phyloP scores from a whole-genome alignment of 2,888 invertebrate genomes.

The Subacronicta megacephala region DNA sequence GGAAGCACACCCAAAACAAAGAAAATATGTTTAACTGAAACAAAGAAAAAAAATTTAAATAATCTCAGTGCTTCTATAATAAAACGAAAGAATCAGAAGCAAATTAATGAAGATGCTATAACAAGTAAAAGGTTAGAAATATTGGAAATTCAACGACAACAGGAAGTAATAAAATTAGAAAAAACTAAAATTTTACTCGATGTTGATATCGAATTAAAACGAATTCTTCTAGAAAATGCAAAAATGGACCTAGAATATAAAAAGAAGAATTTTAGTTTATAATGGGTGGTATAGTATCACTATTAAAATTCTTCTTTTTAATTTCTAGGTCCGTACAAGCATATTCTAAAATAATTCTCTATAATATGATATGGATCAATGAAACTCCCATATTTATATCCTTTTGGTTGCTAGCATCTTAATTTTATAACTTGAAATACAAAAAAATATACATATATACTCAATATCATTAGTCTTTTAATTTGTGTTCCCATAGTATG shows the following conservation, averaged over 20 bases:
- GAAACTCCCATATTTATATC: too few relatives aligned
- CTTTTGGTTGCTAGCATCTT: too few relatives aligned
- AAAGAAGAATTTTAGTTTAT: slow-evolving; percentile 4
- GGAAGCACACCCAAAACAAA: neutral
- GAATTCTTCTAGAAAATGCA: slow-evolving; percentile 7
- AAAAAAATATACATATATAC: too few relatives aligned
- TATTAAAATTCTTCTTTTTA: too few relatives aligned
- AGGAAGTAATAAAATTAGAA: neutral
- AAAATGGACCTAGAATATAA: slow-evolving; percentile 4
- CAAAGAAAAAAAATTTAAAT: neutral
- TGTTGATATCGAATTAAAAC: slow-evolving; percentile 1
- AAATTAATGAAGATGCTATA: slow-evolving; percentile 4
- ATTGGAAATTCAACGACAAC: slow-evolving; percentile 3
- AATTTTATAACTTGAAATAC: too few relatives aligned
- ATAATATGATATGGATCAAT: too few relatives aligned
- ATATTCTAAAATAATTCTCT: too few relatives aligned
- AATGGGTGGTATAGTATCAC: too few relatives aligned
- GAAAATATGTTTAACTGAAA: slow-evolving; percentile 3
- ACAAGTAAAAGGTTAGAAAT: slow-evolving; percentile 2
- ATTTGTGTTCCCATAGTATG: too few relatives aligned
- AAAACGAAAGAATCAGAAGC: neutral
- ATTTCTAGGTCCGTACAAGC: too few relatives aligned
- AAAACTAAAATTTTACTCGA: neutral
- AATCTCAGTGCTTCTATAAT: slow-evolving; percentile 1
- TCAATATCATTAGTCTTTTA: too few relatives aligned